Conservation (phyloP, 1,140 invertebrate species). For the Scaptomyza graminum region DNA sequence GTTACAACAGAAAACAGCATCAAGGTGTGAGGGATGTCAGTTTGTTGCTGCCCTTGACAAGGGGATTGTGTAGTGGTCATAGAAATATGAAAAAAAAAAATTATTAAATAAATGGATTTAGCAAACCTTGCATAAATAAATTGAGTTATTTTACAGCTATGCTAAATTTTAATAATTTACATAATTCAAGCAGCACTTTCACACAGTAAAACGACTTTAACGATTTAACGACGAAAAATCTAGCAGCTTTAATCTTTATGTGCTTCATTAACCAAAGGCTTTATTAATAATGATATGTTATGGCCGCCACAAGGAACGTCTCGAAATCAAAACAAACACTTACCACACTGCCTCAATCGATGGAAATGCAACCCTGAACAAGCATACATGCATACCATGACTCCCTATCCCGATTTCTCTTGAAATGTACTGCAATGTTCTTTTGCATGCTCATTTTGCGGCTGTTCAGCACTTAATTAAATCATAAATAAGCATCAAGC, state of each 20-base stretch:
- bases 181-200: too few species aligned
- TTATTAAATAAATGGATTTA: too few species aligned
- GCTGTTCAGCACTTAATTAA: constrained; percentile 75
- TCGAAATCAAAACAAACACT: constrained; percentile 75
- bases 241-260: neutral
- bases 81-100: neutral
- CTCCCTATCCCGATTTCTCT: neutral
- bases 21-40: constrained; percentile 26
- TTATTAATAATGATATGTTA: constrained; percentile 60
- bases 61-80: constrained; percentile 16
- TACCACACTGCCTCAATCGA: constrained; percentile 37
- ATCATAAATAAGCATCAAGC: constrained; percentile 82
- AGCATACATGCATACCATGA: neutral
- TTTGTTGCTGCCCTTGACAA: constrained; percentile 1
- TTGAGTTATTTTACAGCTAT: too few species aligned
- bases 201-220: neutral
- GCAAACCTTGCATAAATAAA: neutral
- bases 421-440: neutral
- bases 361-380: constrained; percentile 35
- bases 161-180: too few species aligned
- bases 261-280: constrained; percentile 19
- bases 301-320: constrained; percentile 58
- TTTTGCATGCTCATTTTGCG: constrained; percentile 64
- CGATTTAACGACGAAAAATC: neutral
- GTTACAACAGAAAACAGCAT: constrained; percentile 60